Percentiles rank a stretch among this genome's conserved stretches.
These are phyloP conservation scores for Galerucella pusilla DNA, from an alignment of 2,888 invertebrate species.

Conservation along the genomic window DNA sequence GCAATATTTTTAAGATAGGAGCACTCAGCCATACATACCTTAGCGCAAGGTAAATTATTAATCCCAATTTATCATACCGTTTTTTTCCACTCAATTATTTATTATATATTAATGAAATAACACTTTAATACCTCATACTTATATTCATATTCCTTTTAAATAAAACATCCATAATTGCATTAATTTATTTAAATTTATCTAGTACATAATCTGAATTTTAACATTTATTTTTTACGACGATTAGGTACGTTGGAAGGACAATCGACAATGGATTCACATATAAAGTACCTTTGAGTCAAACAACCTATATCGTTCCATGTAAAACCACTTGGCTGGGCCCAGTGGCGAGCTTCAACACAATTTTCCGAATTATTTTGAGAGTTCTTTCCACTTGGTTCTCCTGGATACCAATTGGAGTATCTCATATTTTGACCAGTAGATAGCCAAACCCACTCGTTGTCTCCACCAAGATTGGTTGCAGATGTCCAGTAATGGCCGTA, in stretches of 20 bases:
- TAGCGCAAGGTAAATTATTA: too few species aligned
- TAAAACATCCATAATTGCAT: too few species aligned
- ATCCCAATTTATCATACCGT: too few species aligned
- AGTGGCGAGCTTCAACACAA: slow-evolving; percentile 35
- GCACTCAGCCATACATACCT: too few species aligned
- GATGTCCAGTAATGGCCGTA: slow-evolving; percentile 37
- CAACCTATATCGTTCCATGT: slow-evolving; percentile 38
- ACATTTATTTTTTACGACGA: neutral
- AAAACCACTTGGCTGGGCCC: slow-evolving; percentile 29
- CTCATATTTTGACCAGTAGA: slow-evolving; percentile 34
- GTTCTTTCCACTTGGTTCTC: slow-evolving; percentile 27
- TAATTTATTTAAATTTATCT: too few species aligned
- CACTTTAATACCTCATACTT: too few species aligned
- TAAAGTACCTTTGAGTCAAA: slow-evolving; percentile 29
- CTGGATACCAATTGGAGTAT: slow-evolving; percentile 37
- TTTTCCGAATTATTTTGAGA: slow-evolving; percentile 26
- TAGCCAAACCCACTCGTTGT: slow-evolving; percentile 36
- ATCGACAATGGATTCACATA: slow-evolving; percentile 35
- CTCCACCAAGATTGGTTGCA: slow-evolving; percentile 25
- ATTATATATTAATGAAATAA: too few species aligned
- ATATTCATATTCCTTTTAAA: too few species aligned
- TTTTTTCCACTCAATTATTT: too few species aligned
- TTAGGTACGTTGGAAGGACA: slow-evolving; percentile 9
- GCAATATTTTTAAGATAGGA: too few species aligned
- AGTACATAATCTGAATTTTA: neutral